phyloP scores from a whole-genome alignment of 2,113 vertebrate genomes.

The Ammospiza caudacuta region DNA sequence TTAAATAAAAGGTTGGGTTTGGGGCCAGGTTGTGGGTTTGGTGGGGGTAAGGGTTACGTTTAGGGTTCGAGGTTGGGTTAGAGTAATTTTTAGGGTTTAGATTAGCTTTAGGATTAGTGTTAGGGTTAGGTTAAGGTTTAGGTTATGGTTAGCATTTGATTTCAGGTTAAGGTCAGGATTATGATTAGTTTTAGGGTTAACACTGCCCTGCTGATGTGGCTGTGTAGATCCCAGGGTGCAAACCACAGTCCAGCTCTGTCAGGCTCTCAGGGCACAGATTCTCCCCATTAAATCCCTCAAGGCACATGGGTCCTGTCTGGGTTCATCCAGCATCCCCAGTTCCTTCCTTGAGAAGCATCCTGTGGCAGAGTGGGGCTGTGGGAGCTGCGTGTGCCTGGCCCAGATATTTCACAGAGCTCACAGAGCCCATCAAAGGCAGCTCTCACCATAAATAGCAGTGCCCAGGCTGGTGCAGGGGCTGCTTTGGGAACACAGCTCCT shows the following conservation, averaged over 20 bases:
- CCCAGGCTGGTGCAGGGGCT: accelerated
- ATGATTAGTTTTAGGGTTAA: not conserved
- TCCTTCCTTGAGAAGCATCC: accelerated
- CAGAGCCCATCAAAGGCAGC: not conserved
- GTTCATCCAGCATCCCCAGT: accelerated
- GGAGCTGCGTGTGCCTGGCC: not conserved
- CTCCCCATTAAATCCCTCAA: accelerated
- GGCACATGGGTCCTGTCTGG: accelerated
- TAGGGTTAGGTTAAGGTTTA: not conserved
- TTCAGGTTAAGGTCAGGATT: not conserved
- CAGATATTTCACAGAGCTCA: not conserved
- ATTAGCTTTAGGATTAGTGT: accelerated
- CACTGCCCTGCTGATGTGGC: accelerated
- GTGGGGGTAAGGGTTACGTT: too few species aligned
- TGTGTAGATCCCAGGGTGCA: not conserved
- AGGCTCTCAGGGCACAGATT: accelerated
- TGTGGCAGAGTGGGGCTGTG: not conserved
- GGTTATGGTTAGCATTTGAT: not conserved
- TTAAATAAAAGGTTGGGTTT: too few species aligned
- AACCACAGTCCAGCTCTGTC: accelerated
- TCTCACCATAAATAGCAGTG: not conserved
- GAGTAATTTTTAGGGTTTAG: too few species aligned
- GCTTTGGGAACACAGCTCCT: not conserved
- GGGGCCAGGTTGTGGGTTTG: too few species aligned
- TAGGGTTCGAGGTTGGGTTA: too few species aligned